Percentiles rank a stretch among this genome's conserved stretches.
Evolutionary conservation across 2,797 vertebrate species (phyloP).

Genomic region (Pteropus rufus): DNA sequence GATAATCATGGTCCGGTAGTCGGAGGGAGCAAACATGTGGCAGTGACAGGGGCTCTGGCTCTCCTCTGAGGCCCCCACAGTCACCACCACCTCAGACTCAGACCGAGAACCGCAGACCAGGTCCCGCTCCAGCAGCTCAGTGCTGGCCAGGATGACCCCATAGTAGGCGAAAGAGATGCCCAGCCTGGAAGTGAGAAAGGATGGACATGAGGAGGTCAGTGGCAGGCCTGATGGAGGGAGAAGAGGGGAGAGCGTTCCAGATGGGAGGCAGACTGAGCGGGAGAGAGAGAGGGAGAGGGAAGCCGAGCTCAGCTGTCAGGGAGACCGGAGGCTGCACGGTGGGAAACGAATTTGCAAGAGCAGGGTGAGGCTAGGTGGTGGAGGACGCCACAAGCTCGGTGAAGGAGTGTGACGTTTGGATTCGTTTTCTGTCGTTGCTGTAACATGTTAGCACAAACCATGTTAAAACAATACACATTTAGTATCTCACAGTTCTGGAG

Average conservation of each 20-base stretch:
- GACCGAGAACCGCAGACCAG: constrained; percentile 83
- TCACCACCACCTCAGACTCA: not conserved
- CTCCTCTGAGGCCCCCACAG: constrained; percentile 38
- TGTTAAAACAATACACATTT: not conserved
- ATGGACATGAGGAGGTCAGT: not conserved
- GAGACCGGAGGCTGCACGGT: fast-evolving
- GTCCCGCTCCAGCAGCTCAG: constrained; percentile 92
- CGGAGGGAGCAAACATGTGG: constrained; percentile 82
- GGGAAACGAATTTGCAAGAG: not conserved
- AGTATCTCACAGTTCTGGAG: not conserved
- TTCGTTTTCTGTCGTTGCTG: not conserved
- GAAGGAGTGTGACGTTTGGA: not conserved
- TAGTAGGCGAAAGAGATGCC: constrained; percentile 95
- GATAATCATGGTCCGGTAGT: constrained; percentile 94
- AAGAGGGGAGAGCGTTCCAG: fast-evolving
- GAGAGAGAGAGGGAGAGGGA: no score
- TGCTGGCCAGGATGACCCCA: constrained; percentile 91
- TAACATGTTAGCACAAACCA: not conserved
- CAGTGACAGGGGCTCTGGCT: constrained; percentile 86
- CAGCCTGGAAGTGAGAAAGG: constrained; percentile 84
- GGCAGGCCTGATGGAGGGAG: not conserved
- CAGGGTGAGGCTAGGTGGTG: not conserved
- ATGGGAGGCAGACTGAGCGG: not conserved
- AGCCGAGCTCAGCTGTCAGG: not conserved
- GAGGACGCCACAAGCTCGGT: not conserved